These are phyloP conservation scores for Bombus impatiens DNA, from an alignment of 1,140 invertebrate genomes.

Conservation along the genomic window DNA sequence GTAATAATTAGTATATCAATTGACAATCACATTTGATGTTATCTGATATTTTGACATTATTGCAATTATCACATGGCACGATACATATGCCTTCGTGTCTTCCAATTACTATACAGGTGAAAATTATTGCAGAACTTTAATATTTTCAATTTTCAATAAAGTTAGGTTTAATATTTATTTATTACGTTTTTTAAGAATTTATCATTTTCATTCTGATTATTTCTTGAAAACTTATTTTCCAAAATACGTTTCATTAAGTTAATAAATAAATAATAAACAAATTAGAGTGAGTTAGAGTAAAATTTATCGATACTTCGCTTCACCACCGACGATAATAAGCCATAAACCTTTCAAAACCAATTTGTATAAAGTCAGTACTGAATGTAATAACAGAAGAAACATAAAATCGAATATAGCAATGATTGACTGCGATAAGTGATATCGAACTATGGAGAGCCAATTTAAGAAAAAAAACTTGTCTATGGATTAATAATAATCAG, in stretches of 20 bases:
- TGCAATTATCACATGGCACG: conserved; percentile 45
- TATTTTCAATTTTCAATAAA: conserved; percentile 26
- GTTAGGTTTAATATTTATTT: conserved; percentile 12
- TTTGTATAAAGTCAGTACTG: conserved; percentile 70
- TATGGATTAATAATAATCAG: conserved; percentile 71
- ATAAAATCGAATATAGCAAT: conserved; percentile 56
- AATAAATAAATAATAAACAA: background rate
- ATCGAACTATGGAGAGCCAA: conserved; percentile 50
- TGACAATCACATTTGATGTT: conserved; percentile 61
- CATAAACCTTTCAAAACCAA: conserved; percentile 63
- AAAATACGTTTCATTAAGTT: background rate
- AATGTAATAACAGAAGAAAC: conserved; percentile 55
- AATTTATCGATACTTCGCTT: conserved; percentile 49
- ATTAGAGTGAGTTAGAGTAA: conserved; percentile 24
- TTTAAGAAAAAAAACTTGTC: conserved; percentile 53
- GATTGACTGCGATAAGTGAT: conserved; percentile 66
- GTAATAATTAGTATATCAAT: conserved; percentile 52
- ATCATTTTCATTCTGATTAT: conserved; percentile 4
- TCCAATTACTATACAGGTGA: conserved; percentile 58
- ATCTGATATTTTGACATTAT: conserved; percentile 39
- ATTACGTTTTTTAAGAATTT: background rate
- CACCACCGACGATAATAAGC: conserved; percentile 70
- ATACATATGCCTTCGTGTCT: conserved; percentile 69
- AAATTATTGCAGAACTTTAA: conserved; percentile 38
- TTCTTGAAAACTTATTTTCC: background rate